Evolutionary conservation across 2,797 vertebrate genomes (phyloP), one percentile per base, ranked within the genome.

Genomic region (Centroberyx gerrardi): DNA sequence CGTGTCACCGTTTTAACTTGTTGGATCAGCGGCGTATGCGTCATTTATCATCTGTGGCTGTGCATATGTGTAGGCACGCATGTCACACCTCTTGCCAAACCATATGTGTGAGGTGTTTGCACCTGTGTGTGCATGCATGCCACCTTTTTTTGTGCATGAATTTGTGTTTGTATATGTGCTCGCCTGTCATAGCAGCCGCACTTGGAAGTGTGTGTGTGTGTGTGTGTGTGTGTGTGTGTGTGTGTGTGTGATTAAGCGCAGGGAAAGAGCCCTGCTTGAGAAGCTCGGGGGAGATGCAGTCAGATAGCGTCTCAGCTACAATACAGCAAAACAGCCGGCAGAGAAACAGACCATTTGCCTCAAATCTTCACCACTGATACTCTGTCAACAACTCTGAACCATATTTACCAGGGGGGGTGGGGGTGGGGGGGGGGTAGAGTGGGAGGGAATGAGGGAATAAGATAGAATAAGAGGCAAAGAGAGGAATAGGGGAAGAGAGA

Each of bases 381-480:
- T 64, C 68, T 80, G 74, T 80, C 79, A 84, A 79, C 83, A 85
- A 29, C 81, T 80, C 55, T 71, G 72, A 81, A 78, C 51, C 69
- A 52, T 78, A 51, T 78, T 51, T 64, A 75, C 67, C 13, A 0
- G 5, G 38, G 64, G 74, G 60, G 46, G n/a, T 63, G 63, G 29
- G 10, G 2, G 14, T 18, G 0, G 27, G 27, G 10, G 2, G 14
- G 28, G 0, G 27, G 27, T 1, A 52, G n/a, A 12, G 33, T 17
- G 46, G 36, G 33, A 2, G 36, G 65, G 60, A 44, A 31, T 28
- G 52, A 54, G 73, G 63, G 63, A 72, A 75, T 65, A 73, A 53
- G 46, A 68, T 64, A 49, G 75, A 85, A 62, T 58, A 36, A 53
- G 22, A 22, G 22, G 22, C 22, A 73, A 73, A 49, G 36, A 62